Base-by-base conservation (phyloP, 2,888 invertebrate genomes). In the Nudaria mundana region DNA sequence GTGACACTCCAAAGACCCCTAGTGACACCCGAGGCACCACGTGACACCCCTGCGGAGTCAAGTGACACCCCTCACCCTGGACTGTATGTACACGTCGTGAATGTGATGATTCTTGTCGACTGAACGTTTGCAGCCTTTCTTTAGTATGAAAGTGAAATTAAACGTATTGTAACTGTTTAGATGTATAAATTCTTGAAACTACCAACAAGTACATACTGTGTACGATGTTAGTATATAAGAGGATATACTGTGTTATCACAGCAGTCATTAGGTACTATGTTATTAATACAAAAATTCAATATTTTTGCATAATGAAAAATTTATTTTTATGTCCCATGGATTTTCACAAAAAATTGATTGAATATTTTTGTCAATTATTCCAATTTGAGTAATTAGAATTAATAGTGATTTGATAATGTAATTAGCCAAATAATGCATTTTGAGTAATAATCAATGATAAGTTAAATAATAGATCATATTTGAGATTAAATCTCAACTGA, bases 251-350 rank as follows among this genome's bases (percentile, higher is more conserved):
- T 42, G 26, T 40, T 25, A 29, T 44, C 31, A 18, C 33, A 54
- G 56, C 33, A 30, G 42, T 36, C 28, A n/a, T n/a, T n/a, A n/a
- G n/a, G n/a, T n/a, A 30, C 28, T 37, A 43, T 46, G 42, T 54
- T 53, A 36, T 48, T 40, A 22, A 37, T 41, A 26, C 36, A 46
- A 29, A 30, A 37, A 49, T 40, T 15, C 25, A 45, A 56, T 57
- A 56, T 56, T 58, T 57, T 56, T 57, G 53, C 55, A 57, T 56
- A 57, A 44, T 53, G 32, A 43, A 43, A 40, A 31, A 44, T 34
- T 44, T 43, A 46, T 44, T 52, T 53, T 58, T 32, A 43, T 47
- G 40, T 48, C 37, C 35, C 29, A n/a, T n/a, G n/a, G n/a, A n/a
- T n/a, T n/a, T n/a, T n/a, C n/a, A n/a, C n/a, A n/a, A n/a, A n/a